Conservation (phyloP, 92 coral and sea anemone genomes). For the Meandrina meandrites region DNA sequence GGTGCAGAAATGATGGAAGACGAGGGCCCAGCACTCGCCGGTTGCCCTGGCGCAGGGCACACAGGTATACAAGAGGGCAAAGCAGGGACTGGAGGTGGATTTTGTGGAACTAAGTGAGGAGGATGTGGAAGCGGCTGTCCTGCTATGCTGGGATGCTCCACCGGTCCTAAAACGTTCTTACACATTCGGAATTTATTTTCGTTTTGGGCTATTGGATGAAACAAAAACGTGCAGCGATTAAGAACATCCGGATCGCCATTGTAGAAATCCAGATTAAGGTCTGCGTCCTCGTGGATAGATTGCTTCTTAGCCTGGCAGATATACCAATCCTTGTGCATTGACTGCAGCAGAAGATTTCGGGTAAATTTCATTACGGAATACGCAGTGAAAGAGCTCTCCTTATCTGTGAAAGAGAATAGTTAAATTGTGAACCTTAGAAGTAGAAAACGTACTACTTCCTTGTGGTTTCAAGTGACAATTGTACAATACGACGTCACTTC, state of each 20-base stretch:
- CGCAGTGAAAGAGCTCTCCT: constrained; percentile 27
- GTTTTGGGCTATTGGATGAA: constrained; percentile 46
- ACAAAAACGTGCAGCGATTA: constrained; percentile 54
- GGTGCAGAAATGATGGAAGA: background rate
- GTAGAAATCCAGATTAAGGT: constrained; percentile 45
- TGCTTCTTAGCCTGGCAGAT: background rate
- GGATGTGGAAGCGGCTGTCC: constrained; percentile 53
- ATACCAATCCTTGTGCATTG: constrained; percentile 36
- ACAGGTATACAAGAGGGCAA: constrained; percentile 33
- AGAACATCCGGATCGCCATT: constrained; percentile 42
- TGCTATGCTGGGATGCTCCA: constrained; percentile 18
- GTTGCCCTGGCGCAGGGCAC: background rate
- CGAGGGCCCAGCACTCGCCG: background rate
- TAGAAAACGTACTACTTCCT: too few species aligned
- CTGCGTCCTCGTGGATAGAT: background rate
- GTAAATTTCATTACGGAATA: constrained; percentile 26
- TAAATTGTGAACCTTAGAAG: too few species aligned
- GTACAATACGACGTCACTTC: too few species aligned
- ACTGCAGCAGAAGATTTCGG: constrained; percentile 19
- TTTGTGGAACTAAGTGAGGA: background rate
- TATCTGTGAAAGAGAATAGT: constrained; percentile 11
- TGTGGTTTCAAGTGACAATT: too few species aligned
- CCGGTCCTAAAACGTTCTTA: constrained; percentile 45
- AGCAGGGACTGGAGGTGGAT: background rate
- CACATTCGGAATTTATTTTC: constrained; percentile 30